Conservation (phyloP, 2,113 vertebrate genomes). For the Smithornis capensis region DNA sequence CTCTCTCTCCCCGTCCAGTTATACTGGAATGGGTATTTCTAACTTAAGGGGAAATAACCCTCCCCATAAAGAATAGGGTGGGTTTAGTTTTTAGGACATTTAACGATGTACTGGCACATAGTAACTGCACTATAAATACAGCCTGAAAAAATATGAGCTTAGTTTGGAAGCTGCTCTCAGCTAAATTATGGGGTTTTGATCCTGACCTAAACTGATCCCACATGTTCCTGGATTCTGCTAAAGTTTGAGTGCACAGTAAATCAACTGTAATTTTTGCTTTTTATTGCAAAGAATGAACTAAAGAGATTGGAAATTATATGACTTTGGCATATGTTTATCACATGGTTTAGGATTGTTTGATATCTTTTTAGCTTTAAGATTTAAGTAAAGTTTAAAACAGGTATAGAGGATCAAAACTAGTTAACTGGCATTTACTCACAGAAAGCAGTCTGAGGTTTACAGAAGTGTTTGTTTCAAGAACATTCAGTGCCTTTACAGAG, state of each 20-base stretch:
- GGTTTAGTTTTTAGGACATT: constrained; percentile 12
- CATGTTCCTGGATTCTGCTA: constrained; percentile 46
- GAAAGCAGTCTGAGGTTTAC: not conserved
- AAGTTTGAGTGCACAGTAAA: constrained; percentile 30
- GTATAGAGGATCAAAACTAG: not conserved
- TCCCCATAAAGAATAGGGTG: constrained; percentile 7
- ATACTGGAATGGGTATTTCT: not conserved
- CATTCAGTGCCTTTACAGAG: not conserved
- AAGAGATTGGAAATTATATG: constrained; percentile 16
- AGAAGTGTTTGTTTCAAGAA: not conserved
- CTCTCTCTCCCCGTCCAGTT: not conserved
- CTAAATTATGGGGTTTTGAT: constrained; percentile 62
- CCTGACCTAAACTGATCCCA: constrained; percentile 64
- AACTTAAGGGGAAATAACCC: not conserved
- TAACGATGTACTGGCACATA: constrained; percentile 27
- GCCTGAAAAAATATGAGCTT: constrained; percentile 47
- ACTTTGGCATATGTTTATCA: constrained; percentile 41
- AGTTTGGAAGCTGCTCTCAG: constrained; percentile 56
- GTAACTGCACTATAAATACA: constrained; percentile 51
- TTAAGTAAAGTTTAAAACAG: not conserved
- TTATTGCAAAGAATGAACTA: constrained; percentile 39
- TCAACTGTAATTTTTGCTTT: constrained; percentile 28
- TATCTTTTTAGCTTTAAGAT: not conserved
- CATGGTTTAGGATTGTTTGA: not conserved
- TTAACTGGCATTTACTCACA: not conserved